A percentile compares a stretch with the other conserved stretches of the same genome.
Evolutionary conservation across 2,888 invertebrate species (phyloP).

Genomic region (Acrobasis repandana): DNA sequence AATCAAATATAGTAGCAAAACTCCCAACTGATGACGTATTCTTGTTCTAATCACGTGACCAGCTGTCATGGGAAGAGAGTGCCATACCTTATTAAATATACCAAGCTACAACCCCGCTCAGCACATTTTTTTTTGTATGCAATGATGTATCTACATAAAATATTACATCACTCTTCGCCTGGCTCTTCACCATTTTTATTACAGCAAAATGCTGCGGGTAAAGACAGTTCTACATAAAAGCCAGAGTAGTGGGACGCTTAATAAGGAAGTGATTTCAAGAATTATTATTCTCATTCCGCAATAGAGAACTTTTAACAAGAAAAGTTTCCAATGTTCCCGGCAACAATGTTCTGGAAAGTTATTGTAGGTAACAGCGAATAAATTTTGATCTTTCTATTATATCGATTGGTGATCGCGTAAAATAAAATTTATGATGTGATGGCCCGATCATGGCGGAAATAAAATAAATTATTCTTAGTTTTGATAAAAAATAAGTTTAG

Average conservation of each 20-base stretch:
- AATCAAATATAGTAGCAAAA: too few species aligned
- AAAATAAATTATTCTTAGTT: too few species aligned
- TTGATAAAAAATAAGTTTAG: too few species aligned
- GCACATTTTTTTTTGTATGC: too few species aligned
- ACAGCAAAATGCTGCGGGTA: conserved; percentile 20
- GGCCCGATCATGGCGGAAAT: background rate
- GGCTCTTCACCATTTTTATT: background rate
- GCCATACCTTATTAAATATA: too few species aligned
- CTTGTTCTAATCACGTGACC: too few species aligned
- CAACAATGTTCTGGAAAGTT: conserved; percentile 71
- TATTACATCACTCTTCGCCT: background rate
- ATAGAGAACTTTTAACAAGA: conserved; percentile 81
- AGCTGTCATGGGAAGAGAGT: too few species aligned
- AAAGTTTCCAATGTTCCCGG: conserved; percentile 75
- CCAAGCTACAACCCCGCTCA: too few species aligned
- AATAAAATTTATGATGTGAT: background rate
- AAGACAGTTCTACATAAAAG: conserved; percentile 27
- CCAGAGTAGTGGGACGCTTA: conserved; percentile 52
- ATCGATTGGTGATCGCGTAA: conserved; percentile 40
- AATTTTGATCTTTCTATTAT: conserved; percentile 68
- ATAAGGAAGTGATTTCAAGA: conserved; percentile 74
- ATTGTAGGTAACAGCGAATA: conserved; percentile 67
- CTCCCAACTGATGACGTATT: too few species aligned
- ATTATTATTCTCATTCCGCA: conserved; percentile 79
- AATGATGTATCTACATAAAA: background rate